Percentiles rank a stretch among this genome's conserved stretches.
Evolutionary conservation across 1,140 invertebrate species (phyloP).

Genomic region (Bombus pyrosoma): DNA sequence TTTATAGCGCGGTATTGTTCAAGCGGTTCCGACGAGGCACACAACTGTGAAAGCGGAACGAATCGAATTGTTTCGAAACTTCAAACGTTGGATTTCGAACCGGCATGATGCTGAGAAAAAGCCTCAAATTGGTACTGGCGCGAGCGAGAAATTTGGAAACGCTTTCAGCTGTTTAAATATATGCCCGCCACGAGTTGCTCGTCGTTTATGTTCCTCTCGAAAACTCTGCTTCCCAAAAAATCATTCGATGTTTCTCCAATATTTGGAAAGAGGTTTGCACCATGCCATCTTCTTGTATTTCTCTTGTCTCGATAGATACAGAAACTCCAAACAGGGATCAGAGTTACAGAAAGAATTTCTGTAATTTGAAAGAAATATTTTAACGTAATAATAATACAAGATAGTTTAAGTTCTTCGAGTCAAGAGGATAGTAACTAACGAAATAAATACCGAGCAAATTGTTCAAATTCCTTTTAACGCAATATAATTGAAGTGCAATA

Average conservation of each 20-base stretch:
- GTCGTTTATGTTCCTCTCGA: neutral
- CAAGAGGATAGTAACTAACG: no score
- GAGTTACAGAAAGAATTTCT: no score
- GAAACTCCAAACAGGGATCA: no score
- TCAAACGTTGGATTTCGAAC: neutral
- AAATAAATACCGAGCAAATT: no score
- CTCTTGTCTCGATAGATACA: neutral
- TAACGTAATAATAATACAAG: no score
- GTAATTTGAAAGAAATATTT: no score
- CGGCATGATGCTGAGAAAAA: neutral
- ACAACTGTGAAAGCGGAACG: slow-evolving; percentile 5
- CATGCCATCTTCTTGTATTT: no score
- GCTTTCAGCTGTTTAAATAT: slow-evolving; percentile 24
- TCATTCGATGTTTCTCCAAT: neutral
- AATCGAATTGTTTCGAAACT: slow-evolving; percentile 20
- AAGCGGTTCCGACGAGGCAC: neutral
- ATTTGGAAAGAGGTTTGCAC: neutral
- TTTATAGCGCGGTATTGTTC: slow-evolving; percentile 21
- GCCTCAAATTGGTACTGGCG: neutral
- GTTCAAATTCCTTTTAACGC: no score
- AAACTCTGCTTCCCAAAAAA: neutral
- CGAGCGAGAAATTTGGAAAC: neutral
- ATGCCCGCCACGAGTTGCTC: neutral
- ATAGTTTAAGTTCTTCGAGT: no score
- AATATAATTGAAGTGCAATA: no score